Base-by-base conservation (phyloP, 2,888 invertebrate genomes). In the Spilarctia lutea region DNA sequence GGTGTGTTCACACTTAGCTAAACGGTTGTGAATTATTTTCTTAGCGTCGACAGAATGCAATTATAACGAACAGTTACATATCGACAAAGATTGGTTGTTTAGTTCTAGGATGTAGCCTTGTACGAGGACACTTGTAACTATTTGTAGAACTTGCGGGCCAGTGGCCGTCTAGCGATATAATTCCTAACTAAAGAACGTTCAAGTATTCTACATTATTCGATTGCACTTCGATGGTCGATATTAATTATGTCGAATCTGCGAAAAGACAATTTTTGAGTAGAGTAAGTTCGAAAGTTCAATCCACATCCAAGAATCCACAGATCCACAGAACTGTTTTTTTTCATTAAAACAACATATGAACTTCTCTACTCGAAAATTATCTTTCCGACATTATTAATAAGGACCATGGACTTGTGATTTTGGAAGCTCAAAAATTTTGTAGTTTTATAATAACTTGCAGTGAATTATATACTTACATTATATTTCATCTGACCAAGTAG, bases 371-470 rank as follows among this genome's bases (percentile, higher is more conserved):
- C n/a, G n/a, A n/a, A n/a, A n/a, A n/a, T n/a, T n/a, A n/a, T n/a
- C n/a, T n/a, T n/a, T n/a, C n/a, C n/a, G n/a, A n/a, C n/a, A n/a
- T n/a, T n/a, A n/a, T n/a, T n/a, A n/a, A n/a, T n/a, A n/a, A n/a
- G n/a, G n/a, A n/a, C n/a, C n/a, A n/a, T n/a, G n/a, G n/a, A n/a
- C n/a, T 83, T 84, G 89, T 89, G 87, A 87, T 88, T 79, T 81
- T 79, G 80, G 87, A 87, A 76, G 93, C 93, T 93, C 93, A 93
- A 93, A 93, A 93, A 90, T 91, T 91, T 92, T 91, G 90, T 93
- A 92, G 91, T 89, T 90, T 92, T 91, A 75, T 63, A 65, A 73
- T 72, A 79, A 77, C 73, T 78, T 82, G 74, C 79, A 79, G 72
- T 82, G 75, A 83, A 73, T 65, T 45, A 45, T 74, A 56, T 77